Evolutionary conservation across 2,797 vertebrate species (phyloP), one percentile per base, ranked within the genome.

Genomic region (Sebastes elongatus): DNA sequence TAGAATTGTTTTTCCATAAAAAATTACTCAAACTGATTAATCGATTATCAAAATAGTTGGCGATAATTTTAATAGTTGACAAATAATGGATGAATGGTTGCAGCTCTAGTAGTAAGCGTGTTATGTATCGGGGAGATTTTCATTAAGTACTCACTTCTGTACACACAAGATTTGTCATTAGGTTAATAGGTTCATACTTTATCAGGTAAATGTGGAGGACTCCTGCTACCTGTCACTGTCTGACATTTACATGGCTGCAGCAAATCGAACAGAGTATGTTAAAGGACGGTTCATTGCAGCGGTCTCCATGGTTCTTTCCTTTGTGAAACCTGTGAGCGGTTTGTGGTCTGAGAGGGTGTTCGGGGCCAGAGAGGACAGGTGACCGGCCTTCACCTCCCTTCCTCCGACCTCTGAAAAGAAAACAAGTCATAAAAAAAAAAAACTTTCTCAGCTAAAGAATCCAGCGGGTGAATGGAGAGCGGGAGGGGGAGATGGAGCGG

Each of bases 401-500:
- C 79, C 78, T 91, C 71, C 78, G 85, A 82, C 82, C 60, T 86
- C 82, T 88, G 72, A 83, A 92, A 81, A 53, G 67, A 91, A 91
- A 79, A 83, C 67, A 82, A 81, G 80, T 86, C 76, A 89, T 89
- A 88, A 88, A 90, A 71, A 81, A 77, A 74, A 56, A 73, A 83
- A 82, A 79, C 42, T 30, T 73, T 71, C 74, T 89, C 67, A 80
- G 73, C 83, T 60, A 82, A 92, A 91, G 85, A 91, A 84, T 86
- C 77, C 63, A 57, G 53, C 10, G 78, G 76, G 63, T 92, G 87
- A 94, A 91, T 88, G 83, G 83, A 91, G 74, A 82, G 82, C 89
- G 78, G 86, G 88, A 86, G 90, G 86, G 89, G 84, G 81, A 85
- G 76, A 94, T 90, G 80, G 86, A 92, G 85, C 55, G 65, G 88